phyloP scores from a whole-genome alignment of 2,113 vertebrate genomes.

The Micromys minutus region DNA sequence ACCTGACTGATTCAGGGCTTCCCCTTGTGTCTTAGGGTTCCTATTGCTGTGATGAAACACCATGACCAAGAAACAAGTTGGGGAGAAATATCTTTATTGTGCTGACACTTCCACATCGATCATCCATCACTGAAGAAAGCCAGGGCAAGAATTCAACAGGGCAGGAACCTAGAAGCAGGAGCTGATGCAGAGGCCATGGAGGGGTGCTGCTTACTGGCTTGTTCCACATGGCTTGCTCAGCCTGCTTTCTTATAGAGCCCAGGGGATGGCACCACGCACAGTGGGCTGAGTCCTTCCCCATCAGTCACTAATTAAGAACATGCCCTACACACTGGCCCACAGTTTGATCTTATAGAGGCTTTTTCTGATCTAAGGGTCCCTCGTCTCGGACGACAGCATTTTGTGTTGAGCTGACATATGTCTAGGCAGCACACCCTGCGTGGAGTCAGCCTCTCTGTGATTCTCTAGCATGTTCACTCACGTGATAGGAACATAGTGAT shows the following conservation, averaged over 20 bases:
- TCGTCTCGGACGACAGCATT: background rate
- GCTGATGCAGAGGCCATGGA: background rate
- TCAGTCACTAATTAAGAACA: background rate
- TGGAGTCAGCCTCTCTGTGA: background rate
- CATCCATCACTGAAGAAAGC: background rate
- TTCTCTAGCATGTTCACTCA: background rate
- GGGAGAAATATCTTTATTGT: background rate
- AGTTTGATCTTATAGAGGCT: background rate
- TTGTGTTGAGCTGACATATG: background rate
- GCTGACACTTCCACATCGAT: background rate
- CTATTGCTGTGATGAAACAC: background rate
- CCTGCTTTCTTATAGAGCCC: background rate
- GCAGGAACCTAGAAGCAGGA: background rate
- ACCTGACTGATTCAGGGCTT: background rate
- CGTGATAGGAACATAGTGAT: background rate
- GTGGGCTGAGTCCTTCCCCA: background rate
- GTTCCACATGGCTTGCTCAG: background rate
- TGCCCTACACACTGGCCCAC: background rate
- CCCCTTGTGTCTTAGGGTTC: background rate
- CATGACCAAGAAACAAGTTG: background rate
- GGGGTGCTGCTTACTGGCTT: background rate
- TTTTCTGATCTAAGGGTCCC: background rate
- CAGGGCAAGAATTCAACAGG: background rate
- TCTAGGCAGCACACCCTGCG: background rate
- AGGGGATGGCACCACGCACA: background rate